Evolutionary conservation across 2,888 invertebrate genomes (phyloP), one percentile per base, ranked within the genome.

Genomic region (Eupithecia tripunctaria): DNA sequence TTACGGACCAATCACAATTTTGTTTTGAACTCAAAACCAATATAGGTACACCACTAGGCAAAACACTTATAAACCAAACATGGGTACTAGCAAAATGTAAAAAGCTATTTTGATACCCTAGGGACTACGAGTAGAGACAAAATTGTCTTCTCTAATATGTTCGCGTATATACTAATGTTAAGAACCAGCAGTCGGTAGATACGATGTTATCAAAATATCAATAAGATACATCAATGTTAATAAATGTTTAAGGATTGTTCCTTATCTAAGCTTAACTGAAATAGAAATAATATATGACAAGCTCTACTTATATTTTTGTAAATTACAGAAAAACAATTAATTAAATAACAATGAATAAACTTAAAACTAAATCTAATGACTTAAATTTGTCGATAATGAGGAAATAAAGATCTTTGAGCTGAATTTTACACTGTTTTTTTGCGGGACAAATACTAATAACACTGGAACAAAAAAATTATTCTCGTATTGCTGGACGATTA

Each of bases 161-260:
- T 76, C 80, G 81, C 76, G 80, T 81, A 80, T 80, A 83, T 80
- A 89, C 88, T 89, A 88, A 74, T 80, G 79, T 77, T 78, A 79
- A 84, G 77, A 83, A 79, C 80, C 85, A 83, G 89, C 83, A 86
- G 87, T 83, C 86, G 82, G 82, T 84, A 86, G 85, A 85, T 85
- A 86, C 84, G 83, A 73, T 73, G 84, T 88, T 94, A 94, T 94
- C 93, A 87, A 80, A 88, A 85, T 89, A 88, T 89, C 89, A 94
- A 93, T 93, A 93, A 91, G 92, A 92, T 93, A 93, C 86, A 87
- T 85, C 87, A 86, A 84, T 89, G 87, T 88, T 84, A 85, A 85
- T 85, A 87, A 86, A 84, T 89, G 87, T 87, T 84, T 85, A 85
- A 84, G 86, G 84, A 88, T 88, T 85, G 84, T 43, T 41, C 71